Evolutionary conservation across 2,113 vertebrate genomes (phyloP).

Genomic region (Limnothrissa miodon): DNA sequence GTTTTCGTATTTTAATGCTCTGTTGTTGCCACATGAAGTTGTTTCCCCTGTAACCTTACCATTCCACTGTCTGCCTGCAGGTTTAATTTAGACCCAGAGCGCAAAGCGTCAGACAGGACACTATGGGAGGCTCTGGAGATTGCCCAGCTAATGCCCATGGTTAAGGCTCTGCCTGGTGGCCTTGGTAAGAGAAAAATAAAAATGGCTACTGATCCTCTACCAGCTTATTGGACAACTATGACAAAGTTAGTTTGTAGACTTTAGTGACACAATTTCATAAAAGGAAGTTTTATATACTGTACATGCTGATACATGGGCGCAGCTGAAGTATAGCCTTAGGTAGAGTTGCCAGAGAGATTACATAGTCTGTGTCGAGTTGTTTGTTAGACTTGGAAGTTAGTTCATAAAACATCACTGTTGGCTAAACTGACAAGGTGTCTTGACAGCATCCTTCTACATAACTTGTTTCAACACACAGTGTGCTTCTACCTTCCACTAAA

Average conservation of each 20-base stretch:
- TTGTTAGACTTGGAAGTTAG: background rate
- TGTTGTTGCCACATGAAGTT: background rate
- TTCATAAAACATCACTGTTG: background rate
- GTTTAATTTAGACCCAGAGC: conserved; percentile 97
- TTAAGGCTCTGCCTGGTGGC: conserved; percentile 90
- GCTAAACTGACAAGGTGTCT: background rate
- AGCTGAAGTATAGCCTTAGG: background rate
- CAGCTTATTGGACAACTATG: background rate
- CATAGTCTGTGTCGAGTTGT: background rate
- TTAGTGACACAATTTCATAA: background rate
- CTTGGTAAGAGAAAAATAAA: conserved; percentile 74
- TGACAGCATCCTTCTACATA: background rate
- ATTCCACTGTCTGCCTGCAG: conserved; percentile 57
- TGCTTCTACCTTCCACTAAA: background rate
- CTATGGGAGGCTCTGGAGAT: conserved; percentile 98
- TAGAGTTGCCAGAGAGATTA: background rate
- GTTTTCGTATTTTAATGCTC: background rate
- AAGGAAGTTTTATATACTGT: background rate
- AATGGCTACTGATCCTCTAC: background rate
- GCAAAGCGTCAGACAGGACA: conserved; percentile 89
- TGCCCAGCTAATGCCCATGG: conserved; percentile 94
- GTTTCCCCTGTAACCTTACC: background rate
- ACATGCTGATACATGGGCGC: background rate
- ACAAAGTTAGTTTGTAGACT: background rate
- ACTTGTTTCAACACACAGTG: background rate